phyloP scores from a whole-genome alignment of 2,888 invertebrate genomes.

The Laothoe populi region DNA sequence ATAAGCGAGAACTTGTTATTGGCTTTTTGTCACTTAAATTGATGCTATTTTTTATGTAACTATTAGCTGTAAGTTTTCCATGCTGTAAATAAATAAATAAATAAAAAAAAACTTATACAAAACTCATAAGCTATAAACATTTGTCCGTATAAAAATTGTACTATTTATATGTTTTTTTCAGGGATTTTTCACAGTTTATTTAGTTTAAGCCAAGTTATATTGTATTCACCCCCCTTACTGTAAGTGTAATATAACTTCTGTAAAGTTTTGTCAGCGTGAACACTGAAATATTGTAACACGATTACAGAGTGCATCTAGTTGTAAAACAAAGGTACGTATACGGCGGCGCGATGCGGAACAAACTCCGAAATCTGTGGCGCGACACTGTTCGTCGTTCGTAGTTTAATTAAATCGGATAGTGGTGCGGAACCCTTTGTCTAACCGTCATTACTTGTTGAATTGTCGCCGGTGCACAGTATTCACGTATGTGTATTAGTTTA shows the following conservation, averaged over 20 bases:
- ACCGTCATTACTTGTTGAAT: conserved; percentile 45
- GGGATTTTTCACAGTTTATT: not conserved
- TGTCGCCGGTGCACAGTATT: conserved; percentile 31
- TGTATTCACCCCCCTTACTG: not conserved
- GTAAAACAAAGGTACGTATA: not conserved
- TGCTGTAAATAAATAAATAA: too few species aligned
- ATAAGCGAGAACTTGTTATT: too few species aligned
- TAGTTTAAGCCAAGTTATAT: not conserved
- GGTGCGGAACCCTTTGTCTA: conserved; percentile 51
- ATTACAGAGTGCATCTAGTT: not conserved
- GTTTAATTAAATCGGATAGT: conserved; percentile 66
- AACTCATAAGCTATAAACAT: too few species aligned
- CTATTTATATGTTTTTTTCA: too few species aligned
- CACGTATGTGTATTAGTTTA: not conserved
- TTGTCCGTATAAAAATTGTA: too few species aligned
- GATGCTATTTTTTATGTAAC: too few species aligned
- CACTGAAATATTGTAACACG: not conserved
- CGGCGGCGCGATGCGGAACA: conserved; percentile 38
- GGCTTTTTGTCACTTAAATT: too few species aligned
- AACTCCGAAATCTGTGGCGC: conserved; percentile 51
- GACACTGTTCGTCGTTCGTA: conserved; percentile 41
- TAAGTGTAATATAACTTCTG: not conserved
- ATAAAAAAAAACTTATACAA: too few species aligned
- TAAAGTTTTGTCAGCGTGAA: not conserved
- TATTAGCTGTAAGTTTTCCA: too few species aligned